Percentiles rank a stretch among this genome's conserved stretches.
Evolutionary conservation across 2,113 vertebrate species (phyloP).

Genomic region (Gracilinanus agilis): DNA sequence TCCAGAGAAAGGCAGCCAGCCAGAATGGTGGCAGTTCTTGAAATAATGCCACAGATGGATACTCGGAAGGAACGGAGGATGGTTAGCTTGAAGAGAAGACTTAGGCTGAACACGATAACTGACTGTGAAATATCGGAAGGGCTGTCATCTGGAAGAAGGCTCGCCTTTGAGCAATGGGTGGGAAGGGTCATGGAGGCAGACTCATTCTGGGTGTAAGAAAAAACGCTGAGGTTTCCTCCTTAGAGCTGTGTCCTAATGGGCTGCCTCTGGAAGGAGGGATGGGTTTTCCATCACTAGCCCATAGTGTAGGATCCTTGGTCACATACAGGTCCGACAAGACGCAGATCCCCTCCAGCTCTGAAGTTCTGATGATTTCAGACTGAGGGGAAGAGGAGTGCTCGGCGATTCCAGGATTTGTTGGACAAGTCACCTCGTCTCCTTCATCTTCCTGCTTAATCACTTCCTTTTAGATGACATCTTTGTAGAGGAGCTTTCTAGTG

Average conservation of each 20-base stretch:
- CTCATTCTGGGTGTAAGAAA: background rate
- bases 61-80: background rate
- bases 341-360: background rate
- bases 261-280: background rate
- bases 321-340: background rate
- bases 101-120: background rate
- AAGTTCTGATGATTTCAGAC: background rate
- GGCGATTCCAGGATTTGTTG: background rate
- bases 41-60: background rate
- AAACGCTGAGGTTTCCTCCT: background rate
- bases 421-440: background rate
- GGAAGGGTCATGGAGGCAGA: background rate
- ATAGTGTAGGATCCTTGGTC: background rate
- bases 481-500: background rate
- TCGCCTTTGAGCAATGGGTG: background rate
- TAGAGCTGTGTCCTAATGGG: background rate
- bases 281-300: background rate
- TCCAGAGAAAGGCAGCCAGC: background rate
- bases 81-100: background rate
- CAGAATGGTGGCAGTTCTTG: background rate
- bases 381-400: background rate
- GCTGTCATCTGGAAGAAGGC: background rate
- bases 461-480: background rate
- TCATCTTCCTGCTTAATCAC: background rate
- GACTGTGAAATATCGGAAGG: background rate